Conservation (phyloP, 2,888 invertebrate species). For the Acronicta psi region DNA sequence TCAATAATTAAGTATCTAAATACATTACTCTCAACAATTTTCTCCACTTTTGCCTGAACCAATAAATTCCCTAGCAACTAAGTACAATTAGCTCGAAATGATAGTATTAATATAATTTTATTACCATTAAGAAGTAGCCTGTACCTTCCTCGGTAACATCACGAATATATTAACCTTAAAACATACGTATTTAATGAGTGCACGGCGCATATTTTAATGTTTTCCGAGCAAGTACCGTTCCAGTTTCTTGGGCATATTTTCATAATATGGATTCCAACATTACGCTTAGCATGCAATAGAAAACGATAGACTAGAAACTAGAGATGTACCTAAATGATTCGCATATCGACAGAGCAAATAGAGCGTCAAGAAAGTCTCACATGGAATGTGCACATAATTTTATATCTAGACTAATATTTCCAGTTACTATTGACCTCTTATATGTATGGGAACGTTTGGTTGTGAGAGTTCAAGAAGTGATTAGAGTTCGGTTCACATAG, state of each 20-base stretch:
- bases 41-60: slow-evolving; percentile 4
- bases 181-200: slow-evolving; percentile 31
- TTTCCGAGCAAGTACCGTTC: slow-evolving; percentile 47
- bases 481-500: slow-evolving; percentile 40
- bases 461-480: slow-evolving; percentile 35
- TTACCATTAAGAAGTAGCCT: slow-evolving; percentile 15
- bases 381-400: slow-evolving; percentile 19
- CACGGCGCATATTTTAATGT: slow-evolving; percentile 46
- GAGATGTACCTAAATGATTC: slow-evolving; percentile 36
- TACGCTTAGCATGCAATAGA: slow-evolving; percentile 43
- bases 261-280: slow-evolving; percentile 59
- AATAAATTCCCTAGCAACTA: slow-evolving; percentile 2
- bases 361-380: slow-evolving; percentile 52
- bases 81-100: slow-evolving; percentile 21
- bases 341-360: slow-evolving; percentile 44
- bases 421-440: slow-evolving; percentile 37
- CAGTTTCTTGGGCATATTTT: slow-evolving; percentile 60
- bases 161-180: slow-evolving; percentile 47
- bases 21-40: slow-evolving; percentile 4
- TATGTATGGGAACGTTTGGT: slow-evolving; percentile 25
- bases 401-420: slow-evolving; percentile 38
- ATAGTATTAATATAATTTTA: slow-evolving; percentile 31
- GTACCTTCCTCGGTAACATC: slow-evolving; percentile 33
- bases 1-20: slow-evolving; percentile 13
- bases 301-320: slow-evolving; percentile 26